Evolutionary conservation across 2,113 vertebrate species (phyloP).

Genomic region (Nothoprocta pentlandii): DNA sequence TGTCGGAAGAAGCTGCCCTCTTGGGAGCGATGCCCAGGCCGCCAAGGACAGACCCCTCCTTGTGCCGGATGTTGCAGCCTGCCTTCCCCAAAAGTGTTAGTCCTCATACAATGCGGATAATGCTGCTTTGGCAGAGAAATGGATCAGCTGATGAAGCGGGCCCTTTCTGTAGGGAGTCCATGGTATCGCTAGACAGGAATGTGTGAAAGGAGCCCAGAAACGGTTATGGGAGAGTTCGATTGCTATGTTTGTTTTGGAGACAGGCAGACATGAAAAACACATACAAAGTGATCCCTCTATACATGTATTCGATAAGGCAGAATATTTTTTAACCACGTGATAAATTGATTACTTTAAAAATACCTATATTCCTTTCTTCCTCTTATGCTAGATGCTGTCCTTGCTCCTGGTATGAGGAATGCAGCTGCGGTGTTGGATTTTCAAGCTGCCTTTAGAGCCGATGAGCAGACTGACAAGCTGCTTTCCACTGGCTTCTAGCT

Average conservation of each 20-base stretch:
- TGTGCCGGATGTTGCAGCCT: neutral
- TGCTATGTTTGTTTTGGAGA: constrained; percentile 53
- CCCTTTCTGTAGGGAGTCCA: neutral
- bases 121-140: neutral
- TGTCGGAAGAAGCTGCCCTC: neutral
- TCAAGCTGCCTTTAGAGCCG: neutral
- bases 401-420: neutral
- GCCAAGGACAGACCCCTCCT: neutral
- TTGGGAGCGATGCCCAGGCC: neutral
- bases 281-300: neutral
- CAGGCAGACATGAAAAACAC: neutral
- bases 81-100: neutral
- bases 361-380: neutral
- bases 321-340: neutral
- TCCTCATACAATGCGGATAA: neutral
- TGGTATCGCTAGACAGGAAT: constrained; percentile 36
- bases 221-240: constrained; percentile 56
- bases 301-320: neutral
- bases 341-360: neutral
- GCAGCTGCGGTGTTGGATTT: neutral
- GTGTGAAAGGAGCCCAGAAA: constrained; percentile 51
- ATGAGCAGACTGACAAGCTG: neutral
- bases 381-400: neutral
- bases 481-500: neutral
- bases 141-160: constrained; percentile 1